phyloP scores from a whole-genome alignment of 2,113 vertebrate genomes.

The Brachirus orientalis region DNA sequence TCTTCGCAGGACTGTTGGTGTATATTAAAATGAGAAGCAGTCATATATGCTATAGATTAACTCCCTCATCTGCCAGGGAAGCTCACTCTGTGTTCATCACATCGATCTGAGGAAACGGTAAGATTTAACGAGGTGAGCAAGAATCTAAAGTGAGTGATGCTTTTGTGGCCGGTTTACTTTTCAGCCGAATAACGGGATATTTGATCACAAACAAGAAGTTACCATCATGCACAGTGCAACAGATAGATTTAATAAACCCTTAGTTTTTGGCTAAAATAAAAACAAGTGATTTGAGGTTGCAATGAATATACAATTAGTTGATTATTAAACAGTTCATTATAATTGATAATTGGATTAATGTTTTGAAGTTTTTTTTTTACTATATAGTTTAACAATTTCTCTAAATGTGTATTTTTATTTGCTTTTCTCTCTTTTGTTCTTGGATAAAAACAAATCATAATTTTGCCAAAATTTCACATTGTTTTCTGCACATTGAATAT shows the following conservation, averaged over 20 bases:
- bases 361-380: too few species aligned
- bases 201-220: background rate
- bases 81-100: conserved; percentile 40
- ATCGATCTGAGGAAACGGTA: conserved; percentile 72
- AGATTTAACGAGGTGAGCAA: conserved; percentile 72
- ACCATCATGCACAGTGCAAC: background rate
- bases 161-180: background rate
- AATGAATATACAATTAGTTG: too few species aligned
- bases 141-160: conserved; percentile 33
- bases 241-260: background rate
- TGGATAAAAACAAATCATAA: too few species aligned
- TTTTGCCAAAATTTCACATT: too few species aligned
- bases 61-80: conserved; percentile 55
- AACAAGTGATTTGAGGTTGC: too few species aligned
- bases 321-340: too few species aligned
- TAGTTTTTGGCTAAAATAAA: background rate
- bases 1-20: conserved; percentile 58
- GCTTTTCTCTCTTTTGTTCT: too few species aligned
- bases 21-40: conserved; percentile 68
- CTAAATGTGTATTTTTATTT: too few species aligned
- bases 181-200: background rate
- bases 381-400: too few species aligned
- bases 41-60: conserved; percentile 50
- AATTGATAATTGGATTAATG: too few species aligned
- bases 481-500: too few species aligned